A percentile compares a stretch with the other conserved stretches of the same genome.
These are phyloP conservation scores for Hipparchia semele DNA, from an alignment of 2,888 invertebrate genomes.

Conservation along the genomic window DNA sequence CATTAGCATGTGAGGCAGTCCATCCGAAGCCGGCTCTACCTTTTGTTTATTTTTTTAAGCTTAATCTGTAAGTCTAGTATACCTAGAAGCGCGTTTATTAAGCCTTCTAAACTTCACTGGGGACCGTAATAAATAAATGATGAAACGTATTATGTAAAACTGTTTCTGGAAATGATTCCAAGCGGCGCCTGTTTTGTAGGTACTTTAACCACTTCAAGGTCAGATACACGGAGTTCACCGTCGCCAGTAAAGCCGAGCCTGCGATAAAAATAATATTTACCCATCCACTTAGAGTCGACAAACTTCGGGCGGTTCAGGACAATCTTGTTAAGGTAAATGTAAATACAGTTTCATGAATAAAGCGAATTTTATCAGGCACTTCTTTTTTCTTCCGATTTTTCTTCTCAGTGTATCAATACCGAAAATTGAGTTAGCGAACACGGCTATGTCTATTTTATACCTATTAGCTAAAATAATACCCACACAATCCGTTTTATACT, in stretches of 20 bases:
- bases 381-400: slow-evolving; percentile 24
- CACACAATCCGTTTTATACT: slow-evolving; percentile 31
- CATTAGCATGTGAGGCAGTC: no score
- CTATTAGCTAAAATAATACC: background rate
- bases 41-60: no score
- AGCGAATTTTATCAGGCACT: slow-evolving; percentile 22
- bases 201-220: slow-evolving; percentile 10
- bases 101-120: no score
- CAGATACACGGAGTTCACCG: slow-evolving; percentile 12
- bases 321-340: slow-evolving; percentile 38
- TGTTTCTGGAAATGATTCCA: background rate
- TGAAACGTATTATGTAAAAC: no score
- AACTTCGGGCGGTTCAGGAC: slow-evolving; percentile 33
- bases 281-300: slow-evolving; percentile 35
- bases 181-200: background rate
- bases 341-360: slow-evolving; percentile 30
- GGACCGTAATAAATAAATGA: no score
- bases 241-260: slow-evolving; percentile 26
- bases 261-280: slow-evolving; percentile 38
- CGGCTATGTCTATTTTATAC: background rate
- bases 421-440: slow-evolving; percentile 21
- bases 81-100: no score
- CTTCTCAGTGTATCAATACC: slow-evolving; percentile 6
- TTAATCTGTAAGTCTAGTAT: no score
- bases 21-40: no score